A percentile compares a stretch with the other conserved stretches of the same genome.
Conservation (phyloP, 2,113 vertebrate species). For the Ctenomys sociabilis region DNA sequence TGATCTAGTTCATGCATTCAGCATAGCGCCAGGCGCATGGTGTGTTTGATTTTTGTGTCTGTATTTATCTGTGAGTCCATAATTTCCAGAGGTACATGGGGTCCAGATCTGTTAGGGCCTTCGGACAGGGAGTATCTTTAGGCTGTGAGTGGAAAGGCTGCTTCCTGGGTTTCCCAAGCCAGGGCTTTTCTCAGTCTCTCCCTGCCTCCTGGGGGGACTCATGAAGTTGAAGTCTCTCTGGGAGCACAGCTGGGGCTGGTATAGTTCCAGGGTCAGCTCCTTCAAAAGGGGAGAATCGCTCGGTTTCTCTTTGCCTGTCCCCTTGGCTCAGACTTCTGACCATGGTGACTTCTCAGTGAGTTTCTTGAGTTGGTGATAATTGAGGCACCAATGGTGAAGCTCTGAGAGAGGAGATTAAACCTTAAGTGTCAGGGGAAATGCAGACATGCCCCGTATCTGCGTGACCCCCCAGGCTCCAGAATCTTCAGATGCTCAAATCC, state of each 20-base stretch:
- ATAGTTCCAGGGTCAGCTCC: background rate
- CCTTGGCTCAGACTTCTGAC: background rate
- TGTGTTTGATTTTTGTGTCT: background rate
- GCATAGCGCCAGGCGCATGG: background rate
- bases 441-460: background rate
- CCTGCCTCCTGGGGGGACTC: background rate
- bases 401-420: background rate
- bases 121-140: background rate
- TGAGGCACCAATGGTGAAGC: background rate
- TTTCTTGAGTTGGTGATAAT: background rate
- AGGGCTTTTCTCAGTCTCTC: background rate
- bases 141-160: background rate
- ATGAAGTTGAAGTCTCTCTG: background rate
- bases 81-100: background rate
- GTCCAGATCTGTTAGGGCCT: background rate
- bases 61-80: background rate
- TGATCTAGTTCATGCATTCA: background rate
- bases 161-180: background rate
- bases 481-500: background rate
- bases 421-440: background rate
- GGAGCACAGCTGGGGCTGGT: background rate
- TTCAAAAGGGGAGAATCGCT: background rate
- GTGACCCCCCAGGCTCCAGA: no score
- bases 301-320: background rate
- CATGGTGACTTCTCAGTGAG: background rate